These are phyloP conservation scores for Catharus fuscescens DNA, from an alignment of 2,113 vertebrate species.

Conservation along the genomic window DNA sequence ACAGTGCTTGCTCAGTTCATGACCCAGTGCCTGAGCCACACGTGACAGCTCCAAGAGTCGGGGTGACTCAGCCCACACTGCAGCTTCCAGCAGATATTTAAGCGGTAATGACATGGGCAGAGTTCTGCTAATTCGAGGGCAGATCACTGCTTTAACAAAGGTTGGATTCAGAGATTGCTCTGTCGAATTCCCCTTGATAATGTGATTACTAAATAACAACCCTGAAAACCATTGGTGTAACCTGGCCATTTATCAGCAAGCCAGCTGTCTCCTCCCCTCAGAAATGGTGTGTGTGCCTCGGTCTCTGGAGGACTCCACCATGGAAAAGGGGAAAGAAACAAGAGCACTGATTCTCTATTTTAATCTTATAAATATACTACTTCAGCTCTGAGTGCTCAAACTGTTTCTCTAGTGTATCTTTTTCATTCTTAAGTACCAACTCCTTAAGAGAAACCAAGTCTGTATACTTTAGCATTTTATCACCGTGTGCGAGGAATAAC, in stretches of 20 bases:
- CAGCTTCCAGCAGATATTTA: slow-evolving; percentile 35
- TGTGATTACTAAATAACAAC: background rate
- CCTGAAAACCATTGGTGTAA: background rate
- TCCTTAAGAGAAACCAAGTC: background rate
- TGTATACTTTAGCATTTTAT: background rate
- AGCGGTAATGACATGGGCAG: slow-evolving; percentile 6
- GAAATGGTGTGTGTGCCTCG: fast-evolving
- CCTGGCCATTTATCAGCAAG: background rate
- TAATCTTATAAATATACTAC: background rate
- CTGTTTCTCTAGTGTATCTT: background rate
- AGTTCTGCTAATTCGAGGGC: slow-evolving; percentile 36
- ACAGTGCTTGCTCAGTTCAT: background rate
- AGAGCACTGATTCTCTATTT: background rate
- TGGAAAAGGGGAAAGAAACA: background rate
- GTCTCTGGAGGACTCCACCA: background rate
- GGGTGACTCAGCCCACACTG: slow-evolving; percentile 36
- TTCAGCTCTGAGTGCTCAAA: background rate
- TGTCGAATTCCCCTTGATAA: background rate
- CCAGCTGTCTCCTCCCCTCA: background rate
- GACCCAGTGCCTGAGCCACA: slow-evolving; percentile 37
- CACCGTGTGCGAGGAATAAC: background rate
- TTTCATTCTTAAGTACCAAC: background rate
- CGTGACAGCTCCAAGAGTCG: background rate
- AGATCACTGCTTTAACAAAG: slow-evolving; percentile 6
- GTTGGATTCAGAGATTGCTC: slow-evolving; percentile 4